phyloP scores from a whole-genome alignment of 2,113 vertebrate genomes.

The Amazona vittata region DNA sequence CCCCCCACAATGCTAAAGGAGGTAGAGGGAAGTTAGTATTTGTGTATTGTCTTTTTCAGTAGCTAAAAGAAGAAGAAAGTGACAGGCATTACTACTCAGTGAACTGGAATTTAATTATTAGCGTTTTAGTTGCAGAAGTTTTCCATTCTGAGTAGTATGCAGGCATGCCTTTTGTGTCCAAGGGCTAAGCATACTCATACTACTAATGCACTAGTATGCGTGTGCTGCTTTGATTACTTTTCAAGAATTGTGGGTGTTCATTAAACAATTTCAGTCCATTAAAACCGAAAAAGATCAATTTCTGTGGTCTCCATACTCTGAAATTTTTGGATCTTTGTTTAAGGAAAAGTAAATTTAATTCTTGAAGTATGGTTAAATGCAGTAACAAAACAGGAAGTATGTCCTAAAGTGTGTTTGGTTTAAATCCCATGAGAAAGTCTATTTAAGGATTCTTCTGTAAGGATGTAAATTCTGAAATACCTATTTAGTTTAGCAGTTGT shows the following conservation, averaged over 20 bases:
- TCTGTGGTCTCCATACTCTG: background rate
- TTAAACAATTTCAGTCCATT: background rate
- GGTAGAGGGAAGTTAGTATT: background rate
- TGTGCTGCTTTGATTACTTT: background rate
- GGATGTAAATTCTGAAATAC: slow-evolving; percentile 42
- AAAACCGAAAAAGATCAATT: background rate
- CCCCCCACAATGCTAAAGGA: background rate
- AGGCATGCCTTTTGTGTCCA: background rate
- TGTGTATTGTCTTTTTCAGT: background rate
- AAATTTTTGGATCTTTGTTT: background rate
- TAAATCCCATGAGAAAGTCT: slow-evolving; percentile 6
- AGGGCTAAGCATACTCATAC: background rate
- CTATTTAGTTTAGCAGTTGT: slow-evolving; percentile 40
- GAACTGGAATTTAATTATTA: background rate
- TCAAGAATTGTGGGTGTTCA: background rate
- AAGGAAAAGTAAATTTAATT: slow-evolving; percentile 3
- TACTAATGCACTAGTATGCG: background rate
- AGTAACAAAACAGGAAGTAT: slow-evolving; percentile 36
- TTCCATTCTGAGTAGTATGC: background rate
- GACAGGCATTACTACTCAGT: background rate
- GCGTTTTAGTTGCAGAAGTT: background rate
- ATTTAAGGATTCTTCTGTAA: slow-evolving; percentile 41
- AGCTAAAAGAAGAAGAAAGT: background rate
- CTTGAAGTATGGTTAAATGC: background rate
- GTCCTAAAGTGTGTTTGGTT: slow-evolving; percentile 14